Percentiles rank a stretch among this genome's conserved stretches.
Conservation (phyloP, 2,797 vertebrate species). For the Acrossocheilus wenchowensis region DNA sequence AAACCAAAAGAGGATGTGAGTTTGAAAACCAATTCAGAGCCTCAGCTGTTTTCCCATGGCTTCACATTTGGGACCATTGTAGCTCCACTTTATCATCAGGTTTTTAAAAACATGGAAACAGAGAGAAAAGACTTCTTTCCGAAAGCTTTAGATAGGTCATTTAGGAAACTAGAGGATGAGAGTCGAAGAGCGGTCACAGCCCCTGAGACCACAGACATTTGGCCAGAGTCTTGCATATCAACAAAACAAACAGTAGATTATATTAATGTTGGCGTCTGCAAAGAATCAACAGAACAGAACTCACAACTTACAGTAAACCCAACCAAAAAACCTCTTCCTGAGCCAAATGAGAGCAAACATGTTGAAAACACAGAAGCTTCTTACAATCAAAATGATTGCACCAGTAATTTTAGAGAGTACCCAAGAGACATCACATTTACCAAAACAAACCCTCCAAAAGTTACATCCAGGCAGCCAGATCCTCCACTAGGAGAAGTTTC, state of each 20-base stretch:
- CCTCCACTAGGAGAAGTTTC: not conserved
- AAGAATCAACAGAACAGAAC: constrained; percentile 29
- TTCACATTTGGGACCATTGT: constrained; percentile 73
- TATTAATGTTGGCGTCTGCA: not conserved
- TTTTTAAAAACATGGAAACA: constrained; percentile 64
- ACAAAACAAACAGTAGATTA: constrained; percentile 27
- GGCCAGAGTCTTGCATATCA: constrained; percentile 35
- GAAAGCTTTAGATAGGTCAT: constrained; percentile 39
- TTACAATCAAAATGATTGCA: not conserved
- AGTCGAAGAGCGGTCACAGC: constrained; percentile 42
- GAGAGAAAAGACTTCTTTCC: constrained; percentile 55
- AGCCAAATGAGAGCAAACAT: not conserved
- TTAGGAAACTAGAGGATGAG: constrained; percentile 28
- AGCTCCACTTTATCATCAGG: constrained; percentile 73
- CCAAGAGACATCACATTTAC: not conserved
- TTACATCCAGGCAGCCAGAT: not conserved
- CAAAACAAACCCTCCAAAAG: constrained; percentile 2
- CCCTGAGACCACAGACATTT: constrained; percentile 24
- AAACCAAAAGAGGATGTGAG: constrained; percentile 16
- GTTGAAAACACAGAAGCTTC: not conserved
- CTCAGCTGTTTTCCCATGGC: not conserved
- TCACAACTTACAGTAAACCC: not conserved
- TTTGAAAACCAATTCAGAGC: constrained; percentile 27
- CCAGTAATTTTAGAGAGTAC: not conserved
- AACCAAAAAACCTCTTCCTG: constrained; percentile 6